These are phyloP conservation scores for Diacarnus erythraeanus DNA, from an alignment of 37 sponge, comb jelly and placozoan genomes.

Conservation along the genomic window DNA sequence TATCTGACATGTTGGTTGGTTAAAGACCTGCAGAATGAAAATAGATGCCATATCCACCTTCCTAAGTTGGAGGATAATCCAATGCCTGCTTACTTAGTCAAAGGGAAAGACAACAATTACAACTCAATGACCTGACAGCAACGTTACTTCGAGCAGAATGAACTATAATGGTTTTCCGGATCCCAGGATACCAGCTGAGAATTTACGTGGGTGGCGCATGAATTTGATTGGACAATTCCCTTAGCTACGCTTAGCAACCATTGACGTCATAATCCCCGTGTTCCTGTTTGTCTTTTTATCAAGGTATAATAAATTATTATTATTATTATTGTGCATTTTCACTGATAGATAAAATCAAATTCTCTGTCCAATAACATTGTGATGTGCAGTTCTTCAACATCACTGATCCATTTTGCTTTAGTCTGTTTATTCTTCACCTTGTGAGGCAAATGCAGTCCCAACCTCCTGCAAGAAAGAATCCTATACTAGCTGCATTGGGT, in stretches of 20 bases:
- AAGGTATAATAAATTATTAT: neutral
- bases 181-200: slow-evolving; percentile 5
- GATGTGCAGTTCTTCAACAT: slow-evolving; percentile 49
- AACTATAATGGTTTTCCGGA: neutral
- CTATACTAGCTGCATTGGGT: neutral
- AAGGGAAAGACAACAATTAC: neutral
- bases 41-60: neutral
- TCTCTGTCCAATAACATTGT: slow-evolving; percentile 75
- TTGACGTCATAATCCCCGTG: slow-evolving; percentile 8
- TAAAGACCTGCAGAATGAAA: neutral
- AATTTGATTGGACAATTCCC: slow-evolving; percentile 40
- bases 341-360: slow-evolving; percentile 75
- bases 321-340: neutral
- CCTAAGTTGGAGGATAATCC: too few relatives aligned
- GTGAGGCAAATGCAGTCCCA: slow-evolving; percentile 85
- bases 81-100: neutral
- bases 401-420: slow-evolving; percentile 78
- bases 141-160: too few relatives aligned
- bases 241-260: slow-evolving; percentile 22
- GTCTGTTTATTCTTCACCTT: slow-evolving; percentile 72
- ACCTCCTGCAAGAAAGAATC: slow-evolving; percentile 33
- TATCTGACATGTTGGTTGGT: slow-evolving; percentile 67
- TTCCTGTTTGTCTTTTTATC: neutral
- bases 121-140: neutral
- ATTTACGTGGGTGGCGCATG: slow-evolving; percentile 13